These are phyloP conservation scores for Trachops cirrhosus DNA, from an alignment of 2,797 vertebrate genomes.

Conservation along the genomic window DNA sequence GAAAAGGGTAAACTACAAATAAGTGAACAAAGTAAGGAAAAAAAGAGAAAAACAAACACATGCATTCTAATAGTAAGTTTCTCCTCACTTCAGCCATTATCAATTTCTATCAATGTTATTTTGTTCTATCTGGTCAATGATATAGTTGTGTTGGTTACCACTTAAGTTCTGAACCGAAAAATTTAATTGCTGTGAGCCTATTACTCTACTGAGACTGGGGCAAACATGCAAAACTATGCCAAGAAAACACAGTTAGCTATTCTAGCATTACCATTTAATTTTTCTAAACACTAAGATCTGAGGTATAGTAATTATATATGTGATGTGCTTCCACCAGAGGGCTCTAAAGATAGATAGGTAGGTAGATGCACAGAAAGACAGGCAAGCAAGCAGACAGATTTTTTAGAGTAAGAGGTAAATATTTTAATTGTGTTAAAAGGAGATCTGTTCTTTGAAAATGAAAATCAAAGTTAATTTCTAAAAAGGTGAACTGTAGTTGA, in stretches of 20 bases:
- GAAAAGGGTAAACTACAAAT: background rate
- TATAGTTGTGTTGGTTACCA: background rate
- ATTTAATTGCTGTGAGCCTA: background rate
- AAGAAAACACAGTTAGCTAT: background rate
- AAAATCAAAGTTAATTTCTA: constrained; percentile 17
- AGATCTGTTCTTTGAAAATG: constrained; percentile 26
- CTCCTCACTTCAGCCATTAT: background rate
- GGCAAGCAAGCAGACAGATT: background rate
- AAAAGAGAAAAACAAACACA: background rate
- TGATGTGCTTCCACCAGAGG: constrained; percentile 52
- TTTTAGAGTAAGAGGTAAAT: background rate
- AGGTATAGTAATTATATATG: background rate
- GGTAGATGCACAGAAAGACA: background rate
- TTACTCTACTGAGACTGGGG: background rate
- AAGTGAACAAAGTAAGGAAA: background rate
- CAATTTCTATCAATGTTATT: background rate
- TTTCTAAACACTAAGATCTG: constrained; percentile 5
- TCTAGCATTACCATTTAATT: background rate
- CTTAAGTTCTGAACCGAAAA: background rate
- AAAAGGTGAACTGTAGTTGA: background rate
- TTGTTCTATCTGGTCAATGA: background rate
- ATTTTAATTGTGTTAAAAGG: background rate
- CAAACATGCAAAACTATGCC: background rate
- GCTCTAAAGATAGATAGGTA: background rate
- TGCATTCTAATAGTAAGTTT: background rate